phyloP scores from a whole-genome alignment of 2,888 invertebrate genomes.

The Synergus umbraculus region DNA sequence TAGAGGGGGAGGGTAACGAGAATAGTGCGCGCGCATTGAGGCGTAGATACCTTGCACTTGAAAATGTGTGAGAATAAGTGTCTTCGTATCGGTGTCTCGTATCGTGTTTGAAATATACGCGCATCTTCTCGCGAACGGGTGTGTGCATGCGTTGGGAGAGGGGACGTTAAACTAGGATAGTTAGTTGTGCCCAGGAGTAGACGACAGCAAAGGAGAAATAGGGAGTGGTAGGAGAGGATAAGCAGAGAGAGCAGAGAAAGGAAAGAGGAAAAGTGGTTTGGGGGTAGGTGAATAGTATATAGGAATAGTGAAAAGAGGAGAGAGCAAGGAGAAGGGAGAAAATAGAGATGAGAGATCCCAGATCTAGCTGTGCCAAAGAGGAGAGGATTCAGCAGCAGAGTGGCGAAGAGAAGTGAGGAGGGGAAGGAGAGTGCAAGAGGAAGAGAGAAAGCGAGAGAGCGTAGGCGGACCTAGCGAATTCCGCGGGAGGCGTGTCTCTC shows the following conservation, averaged over 20 bases:
- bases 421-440: conserved; percentile 42
- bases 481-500: conserved; percentile 75
- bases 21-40: conserved; percentile 24
- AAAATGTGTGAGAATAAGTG: conserved; percentile 39
- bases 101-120: conserved; percentile 33
- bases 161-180: conserved; percentile 50
- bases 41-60: conserved; percentile 11
- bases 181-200: conserved; percentile 54
- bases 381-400: conserved; percentile 34
- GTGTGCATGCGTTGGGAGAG: conserved; percentile 43
- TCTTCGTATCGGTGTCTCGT: conserved; percentile 29
- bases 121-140: conserved; percentile 43
- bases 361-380: conserved; percentile 52
- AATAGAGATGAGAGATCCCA: conserved; percentile 59
- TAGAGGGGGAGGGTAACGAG: conserved; percentile 13
- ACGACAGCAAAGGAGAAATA: conserved; percentile 38
- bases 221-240: background rate
- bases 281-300: conserved; percentile 8
- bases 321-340: conserved; percentile 12
- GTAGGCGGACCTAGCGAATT: conserved; percentile 73
- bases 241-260: conserved; percentile 43
- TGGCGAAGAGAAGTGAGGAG: conserved; percentile 40
- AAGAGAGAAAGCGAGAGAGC: conserved; percentile 58
- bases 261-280: conserved; percentile 18
- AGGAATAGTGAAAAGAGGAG: conserved; percentile 19